Percentiles rank a stretch among this genome's conserved stretches.
phyloP scores from a whole-genome alignment of 1,140 invertebrate genomes.

The Gryllus bimaculatus region DNA sequence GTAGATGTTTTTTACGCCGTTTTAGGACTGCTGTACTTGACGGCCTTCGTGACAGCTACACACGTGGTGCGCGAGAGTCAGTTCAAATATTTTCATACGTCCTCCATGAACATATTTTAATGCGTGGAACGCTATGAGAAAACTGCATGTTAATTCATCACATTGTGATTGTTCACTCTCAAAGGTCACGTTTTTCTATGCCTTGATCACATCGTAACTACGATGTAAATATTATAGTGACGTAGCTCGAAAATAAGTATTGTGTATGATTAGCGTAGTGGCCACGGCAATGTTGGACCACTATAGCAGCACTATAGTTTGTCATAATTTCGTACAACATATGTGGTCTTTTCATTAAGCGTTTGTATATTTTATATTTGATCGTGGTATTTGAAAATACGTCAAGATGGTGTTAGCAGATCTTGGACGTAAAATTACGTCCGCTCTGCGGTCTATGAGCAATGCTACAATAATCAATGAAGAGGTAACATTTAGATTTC shows the following conservation, averaged over 20 bases:
- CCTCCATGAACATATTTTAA: too few relatives aligned
- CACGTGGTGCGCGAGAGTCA: too few relatives aligned
- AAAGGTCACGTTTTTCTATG: too few relatives aligned
- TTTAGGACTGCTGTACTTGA: too few relatives aligned
- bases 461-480: conserved; percentile 99
- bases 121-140: too few relatives aligned
- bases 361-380: neutral
- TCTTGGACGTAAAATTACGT: conserved; percentile 98
- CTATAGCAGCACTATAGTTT: neutral
- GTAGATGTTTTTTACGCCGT: too few relatives aligned
- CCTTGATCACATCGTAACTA: too few relatives aligned
- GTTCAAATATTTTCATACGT: too few relatives aligned
- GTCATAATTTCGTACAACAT: neutral
- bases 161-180: too few relatives aligned
- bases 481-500: conserved; percentile 54
- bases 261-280: neutral
- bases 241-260: neutral
- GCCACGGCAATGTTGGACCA: neutral
- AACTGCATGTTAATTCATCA: too few relatives aligned
- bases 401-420: conserved; percentile 95
- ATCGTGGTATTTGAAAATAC: neutral
- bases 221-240: too few relatives aligned
- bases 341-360: neutral
- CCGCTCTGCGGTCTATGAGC: conserved; percentile 91
- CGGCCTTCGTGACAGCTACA: too few relatives aligned